Base-by-base conservation (phyloP, 2,797 vertebrate species). In the Hydrophis major region DNA sequence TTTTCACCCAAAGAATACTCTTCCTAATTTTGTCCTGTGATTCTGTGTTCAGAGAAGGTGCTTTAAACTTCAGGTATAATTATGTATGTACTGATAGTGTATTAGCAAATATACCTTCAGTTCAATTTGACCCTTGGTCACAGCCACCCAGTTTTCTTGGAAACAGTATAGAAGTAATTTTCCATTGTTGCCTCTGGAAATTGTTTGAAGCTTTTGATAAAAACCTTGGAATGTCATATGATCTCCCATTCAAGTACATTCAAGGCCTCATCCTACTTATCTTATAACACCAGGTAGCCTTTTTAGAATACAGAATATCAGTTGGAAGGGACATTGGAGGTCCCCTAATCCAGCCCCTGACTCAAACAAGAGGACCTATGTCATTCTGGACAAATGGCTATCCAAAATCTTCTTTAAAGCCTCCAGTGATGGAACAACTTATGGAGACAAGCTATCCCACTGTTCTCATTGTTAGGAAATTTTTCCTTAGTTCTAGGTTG, bases 281-380 rank as follows among this genome's bases (percentile, higher is more conserved):
- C 63, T 66, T 66, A 13, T 14, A 66, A n/a, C 12, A 12, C 63
- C 28, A 66, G 12, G 28, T 10, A 66, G 63, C 63, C 12, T 66
- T 66, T 66, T 66, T 66, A 66, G 63, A 66, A 66, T 66, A 2
- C 28, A 66, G 63, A 13, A n/a, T n/a, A 66, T n/a, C 60, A 5
- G 63, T n/a, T 60, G 59, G 22, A 60, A 60, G 18, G 22, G 59
- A 25, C 22, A 4, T 56, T 16, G 13, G 13, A 14, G 3, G 13
- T 16, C 3, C 0, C 0, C 55, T 56, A 56, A 3, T 56, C 13
- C 13, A 56, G 0, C 12, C 55, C 55, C 1, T 3, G 16, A 3
- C 13, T 56, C 55, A 56, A 56, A 13, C 55, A 56, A 3, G 13
- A 56, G 55, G 16, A 3, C 55, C 13, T 13, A 56, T 56, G 11